Base-by-base conservation (phyloP, 2,113 vertebrate genomes). In the Aegotheles bennettii region DNA sequence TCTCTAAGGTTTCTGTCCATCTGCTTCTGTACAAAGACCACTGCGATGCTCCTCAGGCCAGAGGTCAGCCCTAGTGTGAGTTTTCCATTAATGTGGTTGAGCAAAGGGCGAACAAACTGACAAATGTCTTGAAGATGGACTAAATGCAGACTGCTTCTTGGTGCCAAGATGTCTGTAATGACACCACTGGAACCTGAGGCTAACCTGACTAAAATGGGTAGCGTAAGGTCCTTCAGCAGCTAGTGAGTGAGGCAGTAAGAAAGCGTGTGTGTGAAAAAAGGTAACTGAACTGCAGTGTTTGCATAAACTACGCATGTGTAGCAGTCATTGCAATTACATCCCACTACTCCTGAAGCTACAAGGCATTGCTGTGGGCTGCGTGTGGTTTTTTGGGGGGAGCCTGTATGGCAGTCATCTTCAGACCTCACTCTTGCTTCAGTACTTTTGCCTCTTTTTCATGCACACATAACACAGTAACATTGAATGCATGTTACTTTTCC, bases 311-410 rank as follows among this genome's bases (percentile, higher is more conserved):
- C 98, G 99, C 99, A 99, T 99, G 99, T 97, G 84, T 94, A 96
- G 90, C 96, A 97, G 96, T 94, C 95, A 98, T 98, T 98, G 98
- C 97, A 95, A 98, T 97, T 97, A 98, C 98, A 98, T 98, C 98
- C 96, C 98, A 98, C 96, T 98, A 92, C 73, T 96, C 96, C 94
- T 96, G 96, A 98, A 98, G 97, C 98, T 98, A 96, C 96, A 96
- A 97, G 98, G 98, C 98, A 97, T 99, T 97, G 98, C 98, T 98
- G 98, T 98, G 98, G 98, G 99, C 99, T 99, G 98, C 98, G 98
- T 99, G 98, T 99, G 98, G 98, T 98, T 98, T 98, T 98, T 97
- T 96, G 91, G 94, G 94, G 98, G 98, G 98, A 98, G 98, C 98
- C 97, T 99, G 98, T 98, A 97, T 99, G 98, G 99, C 99, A 98